Conservation (phyloP, 2,113 vertebrate genomes). For the Hemiprocne comata region DNA sequence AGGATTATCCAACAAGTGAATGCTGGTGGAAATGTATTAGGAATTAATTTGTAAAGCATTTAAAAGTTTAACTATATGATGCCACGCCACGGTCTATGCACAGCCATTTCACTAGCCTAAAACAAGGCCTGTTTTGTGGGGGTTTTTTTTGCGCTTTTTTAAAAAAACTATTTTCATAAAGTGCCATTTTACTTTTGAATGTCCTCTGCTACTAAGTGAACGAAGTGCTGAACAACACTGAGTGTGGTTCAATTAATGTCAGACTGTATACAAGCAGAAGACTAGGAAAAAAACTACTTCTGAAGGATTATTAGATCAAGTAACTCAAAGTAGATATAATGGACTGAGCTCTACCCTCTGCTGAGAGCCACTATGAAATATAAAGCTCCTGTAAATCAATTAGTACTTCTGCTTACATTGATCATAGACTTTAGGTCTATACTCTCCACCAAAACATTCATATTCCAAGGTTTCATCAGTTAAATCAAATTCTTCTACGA, state of each 20-base stretch:
- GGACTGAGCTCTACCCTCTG: neutral
- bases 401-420: constrained; percentile 85
- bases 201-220: neutral
- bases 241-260: neutral
- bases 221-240: neutral
- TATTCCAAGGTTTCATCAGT: constrained; percentile 96
- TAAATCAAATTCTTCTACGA: constrained; percentile 97
- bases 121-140: neutral
- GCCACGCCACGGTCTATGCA: neutral
- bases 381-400: neutral
- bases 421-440: constrained; percentile 97
- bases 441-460: constrained; percentile 98
- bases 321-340: neutral
- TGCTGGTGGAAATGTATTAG: neutral
- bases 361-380: neutral
- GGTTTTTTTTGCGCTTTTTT: neutral
- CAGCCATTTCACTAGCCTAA: neutral
- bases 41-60: neutral
- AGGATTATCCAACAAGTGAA: neutral
- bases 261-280: neutral
- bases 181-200: neutral
- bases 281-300: neutral
- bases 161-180: neutral
- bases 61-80: neutral
- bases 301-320: neutral